Base-by-base conservation (phyloP, 2,888 invertebrate species). In the Athrips mouffetella region DNA sequence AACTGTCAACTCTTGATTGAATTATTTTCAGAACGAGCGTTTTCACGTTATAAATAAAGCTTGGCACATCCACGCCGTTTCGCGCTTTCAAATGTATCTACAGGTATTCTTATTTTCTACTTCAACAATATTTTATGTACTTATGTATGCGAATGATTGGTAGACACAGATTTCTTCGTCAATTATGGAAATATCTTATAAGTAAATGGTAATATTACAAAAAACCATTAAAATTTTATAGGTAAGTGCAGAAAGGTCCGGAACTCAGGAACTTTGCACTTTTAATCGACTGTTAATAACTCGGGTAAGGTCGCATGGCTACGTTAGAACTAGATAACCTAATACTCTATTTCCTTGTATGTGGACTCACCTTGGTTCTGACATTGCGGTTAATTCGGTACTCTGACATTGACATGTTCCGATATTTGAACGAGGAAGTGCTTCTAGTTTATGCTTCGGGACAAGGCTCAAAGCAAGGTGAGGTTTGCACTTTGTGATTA, bases 361-460 rank as follows among this genome's bases (percentile, higher is more conserved):
- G n/a, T 70, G 63, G 67, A 58, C 52, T 80, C 63, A 62, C 84
- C 87, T 86, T 87, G 82, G 63, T 58, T 60, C 67, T 76, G 80
- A 73, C 82, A 81, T 83, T 84, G 84, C 66, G 68, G 70, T 80
- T 84, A 84, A 82, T 82, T 87, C 74, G 75, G 81, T 76, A 69
- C 70, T 73, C 64, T 66, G 83, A 72, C 86, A 87, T 83, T 87
- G 85, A 82, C 76, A 79, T 73, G 76, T 75, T 77, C 76, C 73
- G 76, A 77, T 80, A 76, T 76, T 77, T 66, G 67, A 76, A 84
- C 68, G 67, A 82, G 86, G 85, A 86, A 86, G 78, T 79, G 61
- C 61, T 72, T 65, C 64, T 67, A 67, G 66, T 67, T 66, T 62
- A 66, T 62, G 64, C 51, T 54, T 42, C 59, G 57, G 66, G 62